These are phyloP conservation scores for Bergia sp. DNA, from an alignment of 92 coral and sea anemone species.

Conservation along the genomic window DNA sequence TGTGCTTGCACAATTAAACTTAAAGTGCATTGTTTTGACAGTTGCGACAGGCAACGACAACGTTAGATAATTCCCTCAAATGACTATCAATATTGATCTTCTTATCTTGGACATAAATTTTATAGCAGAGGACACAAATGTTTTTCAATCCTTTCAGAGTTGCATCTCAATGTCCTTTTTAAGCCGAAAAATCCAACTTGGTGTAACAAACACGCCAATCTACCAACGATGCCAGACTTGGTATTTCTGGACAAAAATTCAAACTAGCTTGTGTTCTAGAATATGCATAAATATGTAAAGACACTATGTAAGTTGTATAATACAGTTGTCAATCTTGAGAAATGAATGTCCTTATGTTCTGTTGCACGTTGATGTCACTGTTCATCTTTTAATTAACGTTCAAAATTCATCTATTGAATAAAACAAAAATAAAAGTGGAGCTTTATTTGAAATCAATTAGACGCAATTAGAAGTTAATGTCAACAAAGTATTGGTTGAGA, in stretches of 20 bases:
- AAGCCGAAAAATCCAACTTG: neutral
- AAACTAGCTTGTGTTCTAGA: neutral
- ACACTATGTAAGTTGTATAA: neutral
- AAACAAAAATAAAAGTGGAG: neutral
- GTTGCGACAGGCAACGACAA: slow-evolving; percentile 21
- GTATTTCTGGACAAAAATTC: too few relatives aligned
- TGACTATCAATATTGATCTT: slow-evolving; percentile 20
- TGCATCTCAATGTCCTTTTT: neutral
- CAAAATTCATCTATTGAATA: neutral
- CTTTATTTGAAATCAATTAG: neutral
- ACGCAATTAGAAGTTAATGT: neutral
- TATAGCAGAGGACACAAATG: slow-evolving; percentile 16
- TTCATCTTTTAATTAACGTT: neutral
- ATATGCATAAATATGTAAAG: too few relatives aligned
- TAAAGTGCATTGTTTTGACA: slow-evolving; percentile 20
- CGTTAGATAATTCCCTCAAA: neutral
- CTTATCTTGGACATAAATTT: slow-evolving; percentile 9
- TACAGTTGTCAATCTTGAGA: neutral
- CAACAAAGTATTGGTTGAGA: neutral
- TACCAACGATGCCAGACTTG: neutral
- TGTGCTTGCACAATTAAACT: neutral
- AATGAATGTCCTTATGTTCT: neutral
- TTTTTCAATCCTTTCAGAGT: slow-evolving; percentile 14
- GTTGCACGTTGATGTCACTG: neutral
- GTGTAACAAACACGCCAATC: slow-evolving; percentile 4